phyloP scores from a whole-genome alignment of 1,140 invertebrate genomes.

The Agrilus planipennis region DNA sequence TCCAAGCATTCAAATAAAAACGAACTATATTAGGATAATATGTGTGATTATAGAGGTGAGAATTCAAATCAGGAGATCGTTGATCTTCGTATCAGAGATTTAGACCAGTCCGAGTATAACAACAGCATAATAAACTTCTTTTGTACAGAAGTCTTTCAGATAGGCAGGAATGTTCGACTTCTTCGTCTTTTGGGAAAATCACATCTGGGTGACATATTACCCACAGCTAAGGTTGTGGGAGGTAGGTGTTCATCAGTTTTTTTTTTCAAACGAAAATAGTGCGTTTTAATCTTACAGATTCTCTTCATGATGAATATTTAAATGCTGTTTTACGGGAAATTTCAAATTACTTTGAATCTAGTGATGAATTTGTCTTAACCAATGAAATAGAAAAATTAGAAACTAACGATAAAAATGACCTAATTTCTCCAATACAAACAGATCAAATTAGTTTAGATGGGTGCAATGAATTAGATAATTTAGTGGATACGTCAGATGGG shows the following conservation, averaged over 20 bases:
- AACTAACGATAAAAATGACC: no score
- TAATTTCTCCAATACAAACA: no score
- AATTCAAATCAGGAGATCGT: no score
- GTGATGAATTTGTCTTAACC: no score
- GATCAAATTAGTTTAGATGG: no score
- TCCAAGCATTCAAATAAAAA: no score
- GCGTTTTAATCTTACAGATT: slow-evolving; percentile 14
- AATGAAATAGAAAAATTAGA: no score
- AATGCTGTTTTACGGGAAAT: slow-evolving; percentile 15
- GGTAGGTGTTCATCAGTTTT: no score
- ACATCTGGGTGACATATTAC: slow-evolving; percentile 10
- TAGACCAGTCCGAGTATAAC: slow-evolving; percentile 1
- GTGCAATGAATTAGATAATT: no score
- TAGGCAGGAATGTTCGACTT: slow-evolving; percentile 27
- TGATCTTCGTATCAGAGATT: no score
- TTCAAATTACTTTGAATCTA: slow-evolving; percentile 5
- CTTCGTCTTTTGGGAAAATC: slow-evolving; percentile 23
- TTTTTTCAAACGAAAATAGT: neutral
- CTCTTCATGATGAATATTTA: slow-evolving; percentile 23
- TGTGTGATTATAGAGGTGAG: no score
- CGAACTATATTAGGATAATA: no score
- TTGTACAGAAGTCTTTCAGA: slow-evolving; percentile 20
- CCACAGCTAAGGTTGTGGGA: neutral
- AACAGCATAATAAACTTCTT: slow-evolving; percentile 23
- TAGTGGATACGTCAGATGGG: slow-evolving; percentile 23